Base-by-base conservation (phyloP, 2,888 invertebrate genomes). In the Tetragonisca angustula region DNA sequence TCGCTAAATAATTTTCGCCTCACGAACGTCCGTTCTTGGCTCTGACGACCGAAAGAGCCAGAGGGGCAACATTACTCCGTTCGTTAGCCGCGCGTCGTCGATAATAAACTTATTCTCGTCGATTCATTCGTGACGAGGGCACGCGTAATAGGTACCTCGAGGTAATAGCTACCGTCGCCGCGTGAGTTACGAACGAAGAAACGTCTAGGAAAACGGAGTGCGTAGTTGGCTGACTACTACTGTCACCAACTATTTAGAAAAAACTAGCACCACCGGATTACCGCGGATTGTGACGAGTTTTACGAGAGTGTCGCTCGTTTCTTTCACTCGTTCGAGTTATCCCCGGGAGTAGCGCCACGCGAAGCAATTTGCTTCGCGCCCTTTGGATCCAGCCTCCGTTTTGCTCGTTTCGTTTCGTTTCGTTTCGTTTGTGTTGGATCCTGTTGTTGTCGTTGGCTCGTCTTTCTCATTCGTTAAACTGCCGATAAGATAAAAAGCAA, bases 271-370 rank as follows among this genome's bases (percentile, higher is more conserved):
- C 17, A 17, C 27, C 52, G 49, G 36, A 17, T 43, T 27, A 43
- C 62, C 65, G 50, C 62, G 52, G 71, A 62, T 56, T 49, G 27
- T 62, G 69, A 61, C 72, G 64, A 76, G 61, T 65, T 84, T 81
- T 78, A 78, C 84, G 85, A 88, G 82, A 78, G 78, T 79, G 83
- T 76, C 83, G 79, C 43, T 11, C 75, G 77, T 77, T 79, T 79
- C 78, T 81, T 80, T 74, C 74, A 61, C 32, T 74, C 68, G 49
- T 79, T 88, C 80, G 75, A 87, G 79, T 83, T 85, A 81, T 43
- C 77, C 72, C 77, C 43, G 73, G 68, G 76, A 69, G 67, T 62
- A 49, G 49, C 70, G 76, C 79, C 43, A 54, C 70, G 50, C 54
- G 50, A 17, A 52, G 79, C 82, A 75, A 82, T 82, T 82, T 79